Evolutionary conservation across 2,888 invertebrate genomes (phyloP).

Genomic region (Julus scanicus): DNA sequence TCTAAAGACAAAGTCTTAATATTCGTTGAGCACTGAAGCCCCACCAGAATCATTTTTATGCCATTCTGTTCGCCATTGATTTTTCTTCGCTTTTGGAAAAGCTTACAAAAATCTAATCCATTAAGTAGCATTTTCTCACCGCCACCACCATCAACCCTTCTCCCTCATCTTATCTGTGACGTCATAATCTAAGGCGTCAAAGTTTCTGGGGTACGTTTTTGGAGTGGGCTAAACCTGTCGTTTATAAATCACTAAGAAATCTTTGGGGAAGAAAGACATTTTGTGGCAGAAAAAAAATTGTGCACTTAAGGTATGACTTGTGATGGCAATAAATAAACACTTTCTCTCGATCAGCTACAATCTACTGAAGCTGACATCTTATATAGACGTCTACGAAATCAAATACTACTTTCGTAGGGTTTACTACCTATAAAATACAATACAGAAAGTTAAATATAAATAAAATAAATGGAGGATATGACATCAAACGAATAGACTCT

Average conservation of each 20-base stretch:
- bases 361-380: conserved; percentile 13
- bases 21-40: background rate
- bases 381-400: conserved; percentile 31
- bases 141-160: background rate
- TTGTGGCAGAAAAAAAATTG: background rate
- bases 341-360: conserved; percentile 14
- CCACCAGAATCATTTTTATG: conserved; percentile 15
- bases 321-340: conserved; percentile 41
- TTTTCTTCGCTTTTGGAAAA: conserved; percentile 10
- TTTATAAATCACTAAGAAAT: conserved; percentile 37
- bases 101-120: conserved; percentile 43
- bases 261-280: conserved; percentile 40
- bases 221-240: conserved; percentile 1
- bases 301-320: conserved; percentile 38
- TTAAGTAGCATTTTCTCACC: conserved; percentile 43
- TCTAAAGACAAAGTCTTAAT: conserved; percentile 25
- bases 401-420: conserved; percentile 7
- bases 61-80: conserved; percentile 32
- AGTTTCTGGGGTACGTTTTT: conserved; percentile 29
- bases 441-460: conserved; percentile 35
- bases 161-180: conserved; percentile 1
- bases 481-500: background rate
- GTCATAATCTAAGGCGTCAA: conserved; percentile 22
- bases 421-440: conserved; percentile 43
- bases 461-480: conserved; percentile 39